Conservation (phyloP, 2,113 vertebrate genomes). For the Pteruthius melanotis region DNA sequence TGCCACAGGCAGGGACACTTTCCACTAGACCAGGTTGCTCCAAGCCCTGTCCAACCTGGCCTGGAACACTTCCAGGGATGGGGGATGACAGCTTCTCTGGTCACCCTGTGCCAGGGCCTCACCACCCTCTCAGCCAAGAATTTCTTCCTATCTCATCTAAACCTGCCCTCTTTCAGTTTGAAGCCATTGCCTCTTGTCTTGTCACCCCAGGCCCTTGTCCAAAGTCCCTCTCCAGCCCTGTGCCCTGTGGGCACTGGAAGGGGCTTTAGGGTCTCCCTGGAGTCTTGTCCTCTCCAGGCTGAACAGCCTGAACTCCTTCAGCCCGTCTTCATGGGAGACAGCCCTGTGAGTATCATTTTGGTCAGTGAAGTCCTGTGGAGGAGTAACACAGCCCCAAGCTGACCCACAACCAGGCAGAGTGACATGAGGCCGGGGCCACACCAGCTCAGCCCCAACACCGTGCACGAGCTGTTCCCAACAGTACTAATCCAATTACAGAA, state of each 20-base stretch:
- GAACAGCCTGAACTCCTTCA: neutral
- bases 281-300: neutral
- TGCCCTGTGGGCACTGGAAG: neutral
- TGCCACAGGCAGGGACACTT: neutral
- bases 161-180: neutral
- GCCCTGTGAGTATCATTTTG: neutral
- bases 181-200: neutral
- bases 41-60: neutral
- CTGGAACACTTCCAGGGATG: neutral
- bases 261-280: neutral
- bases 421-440: fast-evolving
- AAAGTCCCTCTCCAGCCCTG: neutral
- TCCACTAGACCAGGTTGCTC: neutral
- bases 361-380: neutral
- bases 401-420: neutral
- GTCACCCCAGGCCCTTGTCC: neutral
- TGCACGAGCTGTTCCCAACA: neutral
- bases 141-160: neutral
- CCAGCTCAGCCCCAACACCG: neutral
- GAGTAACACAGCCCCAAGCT: neutral
- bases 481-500: conserved; percentile 46
- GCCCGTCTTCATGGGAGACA: neutral
- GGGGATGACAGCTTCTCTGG: neutral
- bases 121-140: neutral
- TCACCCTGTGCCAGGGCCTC: neutral